Evolutionary conservation across 2,797 vertebrate species (phyloP).

Genomic region (Gadopsis marmoratus): DNA sequence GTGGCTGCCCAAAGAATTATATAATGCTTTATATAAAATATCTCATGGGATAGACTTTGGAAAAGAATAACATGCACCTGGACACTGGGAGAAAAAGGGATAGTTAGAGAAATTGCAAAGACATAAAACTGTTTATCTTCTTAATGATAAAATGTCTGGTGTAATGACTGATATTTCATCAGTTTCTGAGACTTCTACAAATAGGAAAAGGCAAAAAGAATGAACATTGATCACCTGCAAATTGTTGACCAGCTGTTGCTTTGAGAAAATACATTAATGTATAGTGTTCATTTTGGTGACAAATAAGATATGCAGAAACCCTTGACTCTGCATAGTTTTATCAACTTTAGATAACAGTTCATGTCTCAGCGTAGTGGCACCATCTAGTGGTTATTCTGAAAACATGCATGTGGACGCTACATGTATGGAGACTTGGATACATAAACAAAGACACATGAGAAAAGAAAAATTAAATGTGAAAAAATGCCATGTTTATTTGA

Average conservation of each 20-base stretch:
- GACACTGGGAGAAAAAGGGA: neutral
- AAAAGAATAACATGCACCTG: neutral
- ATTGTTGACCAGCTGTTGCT: neutral
- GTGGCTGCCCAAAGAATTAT: neutral
- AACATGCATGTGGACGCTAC: neutral
- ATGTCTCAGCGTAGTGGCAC: conserved; percentile 8
- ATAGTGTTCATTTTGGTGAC: neutral
- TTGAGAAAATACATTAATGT: neutral
- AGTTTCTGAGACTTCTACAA: neutral
- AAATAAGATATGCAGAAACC: neutral
- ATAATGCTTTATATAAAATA: conserved; percentile 17
- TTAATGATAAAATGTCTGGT: neutral
- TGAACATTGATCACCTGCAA: neutral
- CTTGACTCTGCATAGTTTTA: neutral
- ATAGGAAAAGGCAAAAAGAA: neutral
- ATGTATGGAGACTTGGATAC: neutral
- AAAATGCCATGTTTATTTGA: neutral
- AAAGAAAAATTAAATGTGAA: neutral
- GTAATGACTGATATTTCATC: neutral
- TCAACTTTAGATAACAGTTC: neutral
- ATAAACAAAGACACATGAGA: neutral
- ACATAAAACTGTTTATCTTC: neutral
- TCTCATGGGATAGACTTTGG: neutral
- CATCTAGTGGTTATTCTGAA: conserved; percentile 60
- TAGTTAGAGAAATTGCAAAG: neutral